Conservation (phyloP, 2,797 vertebrate species). For the Scomberomorus guttatus region DNA sequence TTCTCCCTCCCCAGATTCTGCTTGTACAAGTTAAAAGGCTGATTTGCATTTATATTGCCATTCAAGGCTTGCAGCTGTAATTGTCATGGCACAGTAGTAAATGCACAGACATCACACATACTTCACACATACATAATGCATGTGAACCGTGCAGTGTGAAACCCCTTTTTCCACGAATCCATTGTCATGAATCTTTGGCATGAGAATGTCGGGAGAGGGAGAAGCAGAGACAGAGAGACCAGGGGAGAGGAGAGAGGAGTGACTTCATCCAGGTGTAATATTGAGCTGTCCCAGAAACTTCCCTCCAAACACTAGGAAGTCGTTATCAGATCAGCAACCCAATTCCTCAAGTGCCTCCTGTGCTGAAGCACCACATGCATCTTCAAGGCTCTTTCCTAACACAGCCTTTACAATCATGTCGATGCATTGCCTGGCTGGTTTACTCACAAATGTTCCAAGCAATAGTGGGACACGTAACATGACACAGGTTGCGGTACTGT, state of each 20-base stretch:
- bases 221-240: conserved; percentile 37
- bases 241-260: conserved; percentile 24
- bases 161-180: conserved; percentile 24
- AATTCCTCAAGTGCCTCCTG: conserved; percentile 81
- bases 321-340: conserved; percentile 82
- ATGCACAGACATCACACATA: conserved; percentile 38
- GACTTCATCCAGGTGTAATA: conserved; percentile 77
- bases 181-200: conserved; percentile 38
- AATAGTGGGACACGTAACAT: conserved; percentile 37
- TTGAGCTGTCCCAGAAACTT: conserved; percentile 80
- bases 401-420: conserved; percentile 57
- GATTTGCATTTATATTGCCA: conserved; percentile 87
- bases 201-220: conserved; percentile 14
- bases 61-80: conserved; percentile 77
- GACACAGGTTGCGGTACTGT: conserved; percentile 29
- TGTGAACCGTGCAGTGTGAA: conserved; percentile 27
- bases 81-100: conserved; percentile 65
- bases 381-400: conserved; percentile 59
- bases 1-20: conserved; percentile 61
- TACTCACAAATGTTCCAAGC: conserved; percentile 60
- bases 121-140: conserved; percentile 31
- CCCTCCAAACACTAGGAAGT: conserved; percentile 69
- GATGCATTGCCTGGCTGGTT: conserved; percentile 62
- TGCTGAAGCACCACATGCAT: conserved; percentile 73
- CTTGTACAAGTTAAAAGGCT: conserved; percentile 79